Percentiles rank a stretch among this genome's conserved stretches.
phyloP scores from a whole-genome alignment of 2,888 invertebrate genomes.

The Andrena chrysosceles region DNA sequence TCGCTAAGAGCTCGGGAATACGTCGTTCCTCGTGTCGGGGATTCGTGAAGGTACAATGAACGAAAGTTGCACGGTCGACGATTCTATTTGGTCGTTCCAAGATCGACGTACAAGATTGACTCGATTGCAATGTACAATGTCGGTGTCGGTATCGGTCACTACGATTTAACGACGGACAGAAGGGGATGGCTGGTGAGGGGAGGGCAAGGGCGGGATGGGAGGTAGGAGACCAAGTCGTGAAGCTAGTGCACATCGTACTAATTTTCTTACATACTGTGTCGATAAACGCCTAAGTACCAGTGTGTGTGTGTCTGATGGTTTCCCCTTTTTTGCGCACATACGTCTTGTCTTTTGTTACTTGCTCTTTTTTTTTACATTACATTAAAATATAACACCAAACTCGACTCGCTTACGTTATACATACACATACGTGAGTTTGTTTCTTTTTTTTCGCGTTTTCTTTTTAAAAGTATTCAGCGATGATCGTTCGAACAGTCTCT shows the following conservation, averaged over 20 bases:
- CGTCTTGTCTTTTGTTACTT: constrained; percentile 40
- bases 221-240: constrained; percentile 14
- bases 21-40: constrained; percentile 24
- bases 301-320: constrained; percentile 39
- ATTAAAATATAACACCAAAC: constrained; percentile 80
- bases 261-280: constrained; percentile 55
- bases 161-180: constrained; percentile 42
- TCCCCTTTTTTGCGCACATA: constrained; percentile 37
- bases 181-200: constrained; percentile 14
- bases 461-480: constrained; percentile 45
- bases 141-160: constrained; percentile 30
- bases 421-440: constrained; percentile 64
- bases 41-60: constrained; percentile 48
- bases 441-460: constrained; percentile 40
- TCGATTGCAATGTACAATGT: constrained; percentile 44
- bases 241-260: constrained; percentile 57
- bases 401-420: constrained; percentile 71
- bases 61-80: constrained; percentile 50
- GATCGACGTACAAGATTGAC: constrained; percentile 43
- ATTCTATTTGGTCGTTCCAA: constrained; percentile 59
- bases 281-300: constrained; percentile 58
- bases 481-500: constrained; percentile 69
- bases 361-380: constrained; percentile 67
- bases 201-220: constrained; percentile 7
- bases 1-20: neutral